Base-by-base conservation (phyloP, 2,113 vertebrate genomes). In the Peromyscus polionotus region DNA sequence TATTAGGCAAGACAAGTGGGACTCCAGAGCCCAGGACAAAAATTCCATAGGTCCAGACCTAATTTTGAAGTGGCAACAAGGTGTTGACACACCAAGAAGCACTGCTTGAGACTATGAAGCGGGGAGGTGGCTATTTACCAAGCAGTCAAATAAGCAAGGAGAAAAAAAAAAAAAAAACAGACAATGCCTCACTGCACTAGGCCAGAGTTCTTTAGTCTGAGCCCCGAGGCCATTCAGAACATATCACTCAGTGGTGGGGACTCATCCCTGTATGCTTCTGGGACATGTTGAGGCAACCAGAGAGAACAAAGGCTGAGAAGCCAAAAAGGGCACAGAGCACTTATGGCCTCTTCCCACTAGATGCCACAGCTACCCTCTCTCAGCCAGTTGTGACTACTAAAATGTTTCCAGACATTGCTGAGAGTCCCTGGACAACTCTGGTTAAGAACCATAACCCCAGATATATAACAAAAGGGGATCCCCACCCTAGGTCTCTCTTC, bases 171-270 rank as follows among this genome's bases (percentile, higher is more conserved):
- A 51, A 9, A 51, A 51, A 1, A 51, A 51, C 51, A 51, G 7
- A 51, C 12, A 20, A 33, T 0, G 11, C 51, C 10, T 4, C 28
- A 5, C 13, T 13, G 11, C 9, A 13, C 81, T n/a, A 4, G 16
- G 7, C 4, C 19, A 16, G 5, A 73, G 54, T 1, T 70, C 93
- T 65, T 57, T 1, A 4, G 10, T 7, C 86, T 42, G 1, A 0
- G n/a, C n/a, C 1, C 79, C 1, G 2, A 16, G 31, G 96, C 22
- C 28, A 6, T 5, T 0, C 0, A 24, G 45, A 48, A 14, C 42
- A 11, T 22, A 6, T 48, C 28, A 3, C 11, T 61, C 48, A 0
- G 39, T 6, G 5, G 0, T 11, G 3, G 70, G 91, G 59, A 33
- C 31, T 16, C 28, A 8, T 17, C 31, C 85, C 72, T 11, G 31